Evolutionary conservation across 2,113 vertebrate genomes (phyloP).

Genomic region (Daubentonia madagascariensis): DNA sequence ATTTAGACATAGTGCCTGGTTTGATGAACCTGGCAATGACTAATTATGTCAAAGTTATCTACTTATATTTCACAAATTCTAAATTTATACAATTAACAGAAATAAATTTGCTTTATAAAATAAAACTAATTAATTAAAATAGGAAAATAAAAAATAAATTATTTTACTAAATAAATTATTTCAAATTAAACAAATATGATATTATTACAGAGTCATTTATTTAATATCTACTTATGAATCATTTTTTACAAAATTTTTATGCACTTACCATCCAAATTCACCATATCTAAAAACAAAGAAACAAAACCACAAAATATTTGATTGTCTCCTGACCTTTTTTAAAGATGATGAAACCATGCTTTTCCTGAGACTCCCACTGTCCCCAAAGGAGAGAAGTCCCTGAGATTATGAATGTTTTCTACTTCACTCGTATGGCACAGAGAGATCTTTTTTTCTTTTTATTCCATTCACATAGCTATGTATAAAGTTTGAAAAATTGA

Average conservation of each 20-base stretch:
- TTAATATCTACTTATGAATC: not conserved
- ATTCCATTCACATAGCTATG: not conserved
- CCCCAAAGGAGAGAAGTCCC: not conserved
- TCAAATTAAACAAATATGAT: not conserved
- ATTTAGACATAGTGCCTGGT: not conserved
- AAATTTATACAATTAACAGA: not conserved
- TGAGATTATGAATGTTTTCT: not conserved
- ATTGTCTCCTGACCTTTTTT: not conserved
- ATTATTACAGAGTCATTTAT: not conserved
- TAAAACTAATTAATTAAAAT: not conserved
- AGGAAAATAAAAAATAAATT: not conserved
- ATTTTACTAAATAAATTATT: not conserved
- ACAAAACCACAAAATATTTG: not conserved
- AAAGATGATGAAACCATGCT: not conserved
- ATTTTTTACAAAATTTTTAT: not conserved
- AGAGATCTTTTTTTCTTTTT: not conserved
- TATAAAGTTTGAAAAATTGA: not conserved
- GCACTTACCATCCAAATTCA: not conserved
- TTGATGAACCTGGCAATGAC: not conserved
- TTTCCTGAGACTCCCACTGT: not conserved
- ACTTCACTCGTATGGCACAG: not conserved
- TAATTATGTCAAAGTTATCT: not conserved
- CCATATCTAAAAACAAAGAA: not conserved
- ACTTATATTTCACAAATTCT: not conserved
- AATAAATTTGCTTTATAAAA: not conserved